These are phyloP conservation scores for Parnassius apollo DNA, from an alignment of 2,888 invertebrate genomes.

Conservation along the genomic window DNA sequence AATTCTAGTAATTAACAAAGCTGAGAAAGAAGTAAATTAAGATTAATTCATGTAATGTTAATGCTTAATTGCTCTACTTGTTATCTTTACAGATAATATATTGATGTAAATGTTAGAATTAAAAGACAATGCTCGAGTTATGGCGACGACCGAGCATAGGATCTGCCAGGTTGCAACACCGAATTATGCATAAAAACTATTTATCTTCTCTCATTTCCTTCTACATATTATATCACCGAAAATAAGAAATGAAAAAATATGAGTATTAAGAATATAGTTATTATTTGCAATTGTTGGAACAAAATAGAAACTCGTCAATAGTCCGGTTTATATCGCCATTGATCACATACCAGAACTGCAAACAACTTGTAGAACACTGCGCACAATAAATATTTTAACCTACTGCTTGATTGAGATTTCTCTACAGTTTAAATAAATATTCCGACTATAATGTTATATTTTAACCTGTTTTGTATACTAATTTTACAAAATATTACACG, in stretches of 20 bases:
- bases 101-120: conserved; percentile 44
- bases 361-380: conserved; percentile 13
- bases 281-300: too few species aligned
- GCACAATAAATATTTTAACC: conserved; percentile 13
- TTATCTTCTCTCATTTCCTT: conserved; percentile 21
- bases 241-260: background rate
- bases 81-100: too few species aligned
- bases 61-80: too few species aligned
- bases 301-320: conserved; percentile 20
- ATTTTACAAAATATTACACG: too few species aligned
- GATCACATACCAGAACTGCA: conserved; percentile 18
- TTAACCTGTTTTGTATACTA: too few species aligned
- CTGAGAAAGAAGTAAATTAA: too few species aligned
- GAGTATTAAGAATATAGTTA: too few species aligned
- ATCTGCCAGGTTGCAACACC: conserved; percentile 44
- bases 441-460: too few species aligned
- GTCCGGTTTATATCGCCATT: conserved; percentile 14
- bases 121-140: conserved; percentile 70
- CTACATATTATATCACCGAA: background rate
- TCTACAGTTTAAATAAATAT: conserved; percentile 3
- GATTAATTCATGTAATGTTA: too few species aligned
- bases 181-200: conserved; percentile 55
- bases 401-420: conserved; percentile 9
- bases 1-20: too few species aligned
- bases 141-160: conserved; percentile 54